Evolutionary conservation across 2,888 invertebrate species (phyloP).

Genomic region (Epicampocera succincta): DNA sequence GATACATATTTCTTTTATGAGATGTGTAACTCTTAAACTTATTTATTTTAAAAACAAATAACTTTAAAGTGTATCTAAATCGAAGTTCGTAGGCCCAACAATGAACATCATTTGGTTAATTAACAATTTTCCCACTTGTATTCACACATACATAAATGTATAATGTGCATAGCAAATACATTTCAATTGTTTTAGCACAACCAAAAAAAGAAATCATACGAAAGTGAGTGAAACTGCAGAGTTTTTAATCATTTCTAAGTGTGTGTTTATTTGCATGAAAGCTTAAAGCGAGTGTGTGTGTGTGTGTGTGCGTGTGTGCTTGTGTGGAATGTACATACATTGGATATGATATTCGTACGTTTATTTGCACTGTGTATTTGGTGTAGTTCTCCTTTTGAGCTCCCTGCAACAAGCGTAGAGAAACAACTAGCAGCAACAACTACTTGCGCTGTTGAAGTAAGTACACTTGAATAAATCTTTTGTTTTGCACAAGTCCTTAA

Average conservation of each 20-base stretch:
- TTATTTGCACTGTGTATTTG: slow-evolving; percentile 34
- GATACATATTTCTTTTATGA: no score
- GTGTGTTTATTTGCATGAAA: slow-evolving; percentile 48
- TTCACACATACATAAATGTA: no score
- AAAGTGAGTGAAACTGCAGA: slow-evolving; percentile 43
- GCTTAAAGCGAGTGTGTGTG: not conserved
- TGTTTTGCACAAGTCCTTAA: slow-evolving; percentile 53
- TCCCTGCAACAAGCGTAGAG: slow-evolving; percentile 11
- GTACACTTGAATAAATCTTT: slow-evolving; percentile 59
- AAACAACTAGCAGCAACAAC: slow-evolving; percentile 22
- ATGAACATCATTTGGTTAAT: not conserved
- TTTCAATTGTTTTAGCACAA: no score
- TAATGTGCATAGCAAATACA: no score
- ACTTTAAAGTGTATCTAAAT: no score
- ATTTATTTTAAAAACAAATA: no score
- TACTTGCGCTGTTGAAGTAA: slow-evolving; percentile 50
- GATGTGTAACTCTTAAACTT: no score
- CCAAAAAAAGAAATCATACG: not conserved
- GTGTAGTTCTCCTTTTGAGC: slow-evolving; percentile 5
- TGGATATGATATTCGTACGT: not conserved
- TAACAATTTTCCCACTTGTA: not conserved
- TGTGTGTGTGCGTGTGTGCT: slow-evolving; percentile 1
- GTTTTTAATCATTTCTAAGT: slow-evolving; percentile 56
- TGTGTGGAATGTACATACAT: not conserved
- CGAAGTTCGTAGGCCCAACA: no score